Evolutionary conservation across 1,140 invertebrate genomes (phyloP).

Genomic region (Semibalanus balanoides): DNA sequence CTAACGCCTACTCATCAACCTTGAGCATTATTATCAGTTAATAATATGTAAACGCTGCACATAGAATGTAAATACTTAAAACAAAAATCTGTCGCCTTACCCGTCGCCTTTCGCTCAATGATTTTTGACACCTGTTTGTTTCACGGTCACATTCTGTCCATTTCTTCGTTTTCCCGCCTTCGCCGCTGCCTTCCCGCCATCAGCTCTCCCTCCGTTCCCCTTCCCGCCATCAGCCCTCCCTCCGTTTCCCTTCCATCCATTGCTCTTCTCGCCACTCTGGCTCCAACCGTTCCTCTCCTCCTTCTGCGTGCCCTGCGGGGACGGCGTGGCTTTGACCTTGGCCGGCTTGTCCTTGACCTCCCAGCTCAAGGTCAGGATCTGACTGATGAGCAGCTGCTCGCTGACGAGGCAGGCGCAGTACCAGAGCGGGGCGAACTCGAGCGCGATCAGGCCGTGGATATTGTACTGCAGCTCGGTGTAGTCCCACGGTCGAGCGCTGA

Average conservation of each 20-base stretch:
- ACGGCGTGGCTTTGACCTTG: background rate
- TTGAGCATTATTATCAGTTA: no score
- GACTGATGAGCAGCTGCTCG: conserved; percentile 17
- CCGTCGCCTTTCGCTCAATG: background rate
- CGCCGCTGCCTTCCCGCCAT: no score
- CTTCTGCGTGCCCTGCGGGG: no score
- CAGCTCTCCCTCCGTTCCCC: background rate
- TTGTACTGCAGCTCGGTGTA: conserved; percentile 36
- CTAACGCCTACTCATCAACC: no score
- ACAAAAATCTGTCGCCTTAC: no score
- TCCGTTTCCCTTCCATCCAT: background rate
- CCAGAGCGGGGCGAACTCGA: conserved; percentile 41
- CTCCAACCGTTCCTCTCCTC: background rate
- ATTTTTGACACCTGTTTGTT: background rate
- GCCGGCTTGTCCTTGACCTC: background rate
- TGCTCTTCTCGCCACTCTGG: background rate
- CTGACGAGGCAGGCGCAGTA: conserved; percentile 20
- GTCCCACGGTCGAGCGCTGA: conserved; percentile 40
- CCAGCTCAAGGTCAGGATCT: conserved; percentile 13
- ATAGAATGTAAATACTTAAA: no score
- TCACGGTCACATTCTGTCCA: background rate
- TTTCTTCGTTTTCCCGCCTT: background rate
- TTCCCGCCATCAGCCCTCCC: background rate
- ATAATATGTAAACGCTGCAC: no score
- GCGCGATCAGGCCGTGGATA: conserved; percentile 36